Base-by-base conservation (phyloP, 2,113 vertebrate species). In the Macquaria ambigua region DNA sequence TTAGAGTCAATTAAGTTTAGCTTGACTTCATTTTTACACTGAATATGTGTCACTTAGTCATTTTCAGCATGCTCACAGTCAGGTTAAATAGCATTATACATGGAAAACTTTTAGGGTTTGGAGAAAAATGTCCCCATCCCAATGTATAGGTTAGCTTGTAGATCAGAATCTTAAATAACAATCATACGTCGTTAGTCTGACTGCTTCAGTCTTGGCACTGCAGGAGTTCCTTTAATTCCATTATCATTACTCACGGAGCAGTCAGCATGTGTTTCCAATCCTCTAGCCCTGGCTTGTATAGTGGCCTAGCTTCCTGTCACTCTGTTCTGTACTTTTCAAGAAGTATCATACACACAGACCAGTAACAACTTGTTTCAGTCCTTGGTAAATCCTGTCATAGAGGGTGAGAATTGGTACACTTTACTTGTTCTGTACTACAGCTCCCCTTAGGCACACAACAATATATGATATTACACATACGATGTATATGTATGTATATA, bases 141-240 rank as follows among this genome's bases (percentile, higher is more conserved):
- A 23, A 8, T n/a, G 37, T 46, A 14, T 12, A 28, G 3, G 5
- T 62, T 16, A 31, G 25, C 9, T 5, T 28, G n/a, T 18, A 11
- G n/a, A 72, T 66, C 20, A n/a, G 8, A 66, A 18, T 58, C 34
- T 6, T 28, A 18, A 20, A 55, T 20, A 46, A 64, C n/a, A 63
- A 11, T 48, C 23, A 3, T 8, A 8, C 1, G 4, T 3, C 43
- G 16, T 63, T 43, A 18, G 31, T 53, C 76, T 71, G 43, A 25
- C 46, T 73, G 63, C 43, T 12, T 37, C n/a, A 18, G 41, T 62
- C 59, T 61, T 79, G 89, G 77, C 52, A 16, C 48, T 31, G 41
- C 25, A 23, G 21, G 23, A 83, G 72, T 59, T 85, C 50, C 66
- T 77, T 86, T 81, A 88, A 90, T 91, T 85, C 81, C 91, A 80